A percentile compares a stretch with the other conserved stretches of the same genome.
phyloP scores from a whole-genome alignment of 1,140 invertebrate genomes.

The Neodiprion virginianus region DNA sequence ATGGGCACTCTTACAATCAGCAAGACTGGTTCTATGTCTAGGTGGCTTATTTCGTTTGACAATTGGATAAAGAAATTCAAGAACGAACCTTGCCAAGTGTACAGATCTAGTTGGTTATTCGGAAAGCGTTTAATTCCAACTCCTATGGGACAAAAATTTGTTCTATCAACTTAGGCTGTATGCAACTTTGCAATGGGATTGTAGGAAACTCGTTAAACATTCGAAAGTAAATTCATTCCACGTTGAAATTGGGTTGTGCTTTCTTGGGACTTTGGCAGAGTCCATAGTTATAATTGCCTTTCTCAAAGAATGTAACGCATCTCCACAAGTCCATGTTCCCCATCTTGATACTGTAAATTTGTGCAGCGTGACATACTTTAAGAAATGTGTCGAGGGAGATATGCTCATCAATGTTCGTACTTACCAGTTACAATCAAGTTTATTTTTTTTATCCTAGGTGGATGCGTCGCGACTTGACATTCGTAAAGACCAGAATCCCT shows the following conservation, averaged over 20 bases:
- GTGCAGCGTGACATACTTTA: neutral
- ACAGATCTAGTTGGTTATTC: neutral
- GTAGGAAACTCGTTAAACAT: neutral
- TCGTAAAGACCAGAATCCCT: constrained; percentile 81
- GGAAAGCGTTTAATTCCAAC: neutral
- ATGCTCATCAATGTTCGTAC: constrained; percentile 11
- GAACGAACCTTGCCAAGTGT: neutral
- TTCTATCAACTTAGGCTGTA: neutral
- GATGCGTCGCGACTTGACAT: constrained; percentile 87
- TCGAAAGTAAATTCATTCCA: no score
- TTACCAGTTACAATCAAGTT: constrained; percentile 59
- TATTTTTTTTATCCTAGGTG: constrained; percentile 63
- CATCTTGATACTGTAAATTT: neutral
- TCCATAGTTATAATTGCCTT: no score
- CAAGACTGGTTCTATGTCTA: neutral
- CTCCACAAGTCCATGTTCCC: no score
- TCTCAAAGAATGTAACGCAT: no score
- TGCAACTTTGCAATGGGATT: neutral
- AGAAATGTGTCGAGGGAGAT: neutral
- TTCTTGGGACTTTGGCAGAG: no score
- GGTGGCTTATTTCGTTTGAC: no score
- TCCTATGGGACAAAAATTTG: neutral
- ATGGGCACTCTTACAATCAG: neutral
- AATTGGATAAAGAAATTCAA: no score
- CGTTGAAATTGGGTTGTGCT: no score